A percentile compares a stretch with the other conserved stretches of the same genome.
Evolutionary conservation across 2,113 vertebrate genomes (phyloP).

Genomic region (Willisornis vidua): DNA sequence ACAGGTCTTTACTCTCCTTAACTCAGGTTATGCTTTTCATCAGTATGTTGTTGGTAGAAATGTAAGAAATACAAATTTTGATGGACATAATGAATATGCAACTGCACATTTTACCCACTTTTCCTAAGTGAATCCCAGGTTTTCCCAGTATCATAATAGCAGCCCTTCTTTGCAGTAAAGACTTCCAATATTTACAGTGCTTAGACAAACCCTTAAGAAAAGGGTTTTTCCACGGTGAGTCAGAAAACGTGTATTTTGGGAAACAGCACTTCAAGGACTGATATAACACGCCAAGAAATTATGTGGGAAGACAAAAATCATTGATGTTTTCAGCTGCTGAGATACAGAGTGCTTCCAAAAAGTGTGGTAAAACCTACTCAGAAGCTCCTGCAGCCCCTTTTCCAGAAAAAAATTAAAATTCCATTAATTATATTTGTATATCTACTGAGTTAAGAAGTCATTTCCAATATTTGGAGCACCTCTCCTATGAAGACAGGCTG

Average conservation of each 20-base stretch:
- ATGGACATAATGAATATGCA: rapidly evolving
- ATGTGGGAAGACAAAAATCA: conserved; percentile 56
- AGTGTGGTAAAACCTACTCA: not conserved
- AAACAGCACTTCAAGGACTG: conserved; percentile 48
- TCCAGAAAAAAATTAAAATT: not conserved
- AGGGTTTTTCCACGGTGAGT: conserved; percentile 53
- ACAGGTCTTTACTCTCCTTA: not conserved
- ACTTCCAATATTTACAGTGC: conserved; percentile 17
- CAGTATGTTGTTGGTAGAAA: not conserved
- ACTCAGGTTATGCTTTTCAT: not conserved
- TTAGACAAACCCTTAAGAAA: conserved; percentile 18
- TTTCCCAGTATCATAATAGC: not conserved
- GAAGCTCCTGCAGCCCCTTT: not conserved
- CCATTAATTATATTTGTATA: not conserved
- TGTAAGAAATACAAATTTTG: not conserved
- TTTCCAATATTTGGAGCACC: not conserved
- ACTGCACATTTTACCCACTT: not conserved
- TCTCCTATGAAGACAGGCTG: not conserved
- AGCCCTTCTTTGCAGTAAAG: not conserved
- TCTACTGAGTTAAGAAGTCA: not conserved
- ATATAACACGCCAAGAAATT: conserved; percentile 13
- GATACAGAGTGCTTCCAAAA: conserved; percentile 1
- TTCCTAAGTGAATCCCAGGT: not conserved
- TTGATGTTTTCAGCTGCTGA: conserved; percentile 34
- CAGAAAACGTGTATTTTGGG: conserved; percentile 47